Conservation (phyloP, 1,140 invertebrate species). For the Trachymyrmex cornetzi region DNA sequence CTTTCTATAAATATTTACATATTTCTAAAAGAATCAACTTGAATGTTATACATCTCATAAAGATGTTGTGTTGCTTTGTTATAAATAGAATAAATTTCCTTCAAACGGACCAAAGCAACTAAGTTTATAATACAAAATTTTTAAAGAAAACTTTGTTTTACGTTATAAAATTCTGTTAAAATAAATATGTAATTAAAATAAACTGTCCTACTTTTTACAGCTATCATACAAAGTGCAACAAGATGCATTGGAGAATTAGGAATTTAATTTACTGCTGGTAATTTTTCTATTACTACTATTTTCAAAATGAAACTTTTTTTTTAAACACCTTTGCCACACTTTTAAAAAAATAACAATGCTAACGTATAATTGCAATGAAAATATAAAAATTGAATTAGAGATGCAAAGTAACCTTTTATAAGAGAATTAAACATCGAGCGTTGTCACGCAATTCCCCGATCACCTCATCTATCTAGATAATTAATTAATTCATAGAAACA, state of each 20-base stretch:
- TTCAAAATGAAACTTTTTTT: background rate
- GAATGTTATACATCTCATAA: background rate
- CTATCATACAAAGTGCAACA: background rate
- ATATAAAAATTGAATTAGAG: constrained; percentile 48
- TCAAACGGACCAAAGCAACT: background rate
- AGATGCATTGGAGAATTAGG: background rate
- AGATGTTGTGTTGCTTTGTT: constrained; percentile 3
- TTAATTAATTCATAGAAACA: constrained; percentile 61
- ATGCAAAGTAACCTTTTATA: background rate
- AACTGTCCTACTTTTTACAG: background rate
- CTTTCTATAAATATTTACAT: constrained; percentile 10
- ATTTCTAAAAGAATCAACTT: background rate
- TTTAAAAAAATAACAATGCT: background rate
- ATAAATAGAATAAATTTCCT: constrained; percentile 14
- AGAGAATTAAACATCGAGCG: constrained; percentile 20
- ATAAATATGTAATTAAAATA: background rate
- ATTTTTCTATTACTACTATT: background rate
- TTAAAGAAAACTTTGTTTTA: background rate
- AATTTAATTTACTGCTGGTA: constrained; percentile 24
- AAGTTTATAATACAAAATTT: constrained; percentile 3
- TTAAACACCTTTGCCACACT: background rate
- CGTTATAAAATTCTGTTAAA: constrained; percentile 1
- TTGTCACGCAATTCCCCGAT: constrained; percentile 63
- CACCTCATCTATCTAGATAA: constrained; percentile 55
- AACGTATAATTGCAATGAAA: background rate